phyloP scores from a whole-genome alignment of 2,888 invertebrate genomes.

The Drosophila paracracens region DNA sequence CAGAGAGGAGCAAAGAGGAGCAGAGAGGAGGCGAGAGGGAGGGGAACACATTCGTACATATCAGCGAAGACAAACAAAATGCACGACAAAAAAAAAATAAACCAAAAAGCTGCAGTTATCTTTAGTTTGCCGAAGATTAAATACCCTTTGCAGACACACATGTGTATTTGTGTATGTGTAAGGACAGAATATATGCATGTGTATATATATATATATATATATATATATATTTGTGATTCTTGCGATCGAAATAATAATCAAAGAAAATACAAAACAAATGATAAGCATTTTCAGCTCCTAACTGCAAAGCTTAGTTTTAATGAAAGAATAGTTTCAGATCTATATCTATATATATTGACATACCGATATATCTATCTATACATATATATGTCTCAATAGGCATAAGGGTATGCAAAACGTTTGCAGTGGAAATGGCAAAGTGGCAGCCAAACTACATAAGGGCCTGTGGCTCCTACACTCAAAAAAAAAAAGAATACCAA shows the following conservation, averaged over 20 bases:
- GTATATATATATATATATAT: not conserved
- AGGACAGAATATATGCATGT: not conserved
- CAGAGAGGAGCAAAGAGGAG: not conserved
- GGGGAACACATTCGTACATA: constrained; percentile 44
- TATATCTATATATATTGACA: not conserved
- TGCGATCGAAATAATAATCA: not conserved
- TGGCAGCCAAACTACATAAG: constrained; percentile 65
- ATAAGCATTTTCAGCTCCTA: not conserved
- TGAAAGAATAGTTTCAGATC: not conserved
- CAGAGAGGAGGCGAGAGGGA: not conserved
- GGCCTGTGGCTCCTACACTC: constrained; percentile 32
- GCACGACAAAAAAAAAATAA: constrained; percentile 45
- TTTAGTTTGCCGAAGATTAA: not conserved
- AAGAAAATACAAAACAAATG: not conserved
- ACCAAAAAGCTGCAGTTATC: not conserved
- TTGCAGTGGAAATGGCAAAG: constrained; percentile 52
- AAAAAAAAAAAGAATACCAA: not conserved
- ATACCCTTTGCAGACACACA: constrained; percentile 12
- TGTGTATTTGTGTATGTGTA: not conserved
- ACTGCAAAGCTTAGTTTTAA: not conserved
- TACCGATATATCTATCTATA: not conserved
- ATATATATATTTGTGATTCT: not conserved
- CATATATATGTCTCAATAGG: not conserved
- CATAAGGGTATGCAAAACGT: constrained; percentile 26
- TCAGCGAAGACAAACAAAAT: constrained; percentile 67